Evolutionary conservation across 2,888 invertebrate species (phyloP).

Genomic region (Mythimna lalbum): DNA sequence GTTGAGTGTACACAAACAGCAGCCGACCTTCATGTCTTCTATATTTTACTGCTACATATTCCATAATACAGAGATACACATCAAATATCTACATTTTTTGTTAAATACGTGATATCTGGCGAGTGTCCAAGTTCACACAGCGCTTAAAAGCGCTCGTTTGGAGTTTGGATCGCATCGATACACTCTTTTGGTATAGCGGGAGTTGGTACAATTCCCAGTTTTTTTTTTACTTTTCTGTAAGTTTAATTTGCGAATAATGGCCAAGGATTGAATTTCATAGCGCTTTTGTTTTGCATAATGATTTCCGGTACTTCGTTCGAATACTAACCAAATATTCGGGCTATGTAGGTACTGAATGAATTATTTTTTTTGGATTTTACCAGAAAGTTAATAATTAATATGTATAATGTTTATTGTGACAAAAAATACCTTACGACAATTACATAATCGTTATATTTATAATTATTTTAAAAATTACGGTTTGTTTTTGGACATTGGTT

Average conservation of each 20-base stretch:
- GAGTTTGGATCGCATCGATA: conserved; percentile 14
- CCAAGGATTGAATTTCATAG: not conserved
- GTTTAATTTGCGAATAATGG: not conserved
- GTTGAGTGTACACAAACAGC: conserved; percentile 38
- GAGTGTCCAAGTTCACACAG: conserved; percentile 40
- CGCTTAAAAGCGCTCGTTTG: conserved; percentile 27
- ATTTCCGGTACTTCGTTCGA: not conserved
- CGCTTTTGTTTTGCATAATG: not conserved
- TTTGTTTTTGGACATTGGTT: too few relatives aligned
- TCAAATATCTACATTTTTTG: conserved; percentile 33
- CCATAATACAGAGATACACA: conserved; percentile 44
- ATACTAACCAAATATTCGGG: not conserved
- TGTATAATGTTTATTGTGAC: too few relatives aligned
- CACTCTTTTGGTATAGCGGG: conserved; percentile 7
- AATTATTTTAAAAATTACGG: too few relatives aligned
- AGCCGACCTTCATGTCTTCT: conserved; percentile 32
- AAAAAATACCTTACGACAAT: too few relatives aligned
- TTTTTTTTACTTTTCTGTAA: not conserved
- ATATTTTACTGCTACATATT: conserved; percentile 25
- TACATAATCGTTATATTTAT: too few relatives aligned
- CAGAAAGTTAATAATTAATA: too few relatives aligned
- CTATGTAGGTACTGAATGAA: not conserved
- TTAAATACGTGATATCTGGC: conserved; percentile 47
- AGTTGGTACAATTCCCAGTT: not conserved
- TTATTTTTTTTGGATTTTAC: not conserved